A percentile compares a stretch with the other conserved stretches of the same genome.
phyloP scores from a whole-genome alignment of 2,888 invertebrate species.

The Rhamnusium bicolor region DNA sequence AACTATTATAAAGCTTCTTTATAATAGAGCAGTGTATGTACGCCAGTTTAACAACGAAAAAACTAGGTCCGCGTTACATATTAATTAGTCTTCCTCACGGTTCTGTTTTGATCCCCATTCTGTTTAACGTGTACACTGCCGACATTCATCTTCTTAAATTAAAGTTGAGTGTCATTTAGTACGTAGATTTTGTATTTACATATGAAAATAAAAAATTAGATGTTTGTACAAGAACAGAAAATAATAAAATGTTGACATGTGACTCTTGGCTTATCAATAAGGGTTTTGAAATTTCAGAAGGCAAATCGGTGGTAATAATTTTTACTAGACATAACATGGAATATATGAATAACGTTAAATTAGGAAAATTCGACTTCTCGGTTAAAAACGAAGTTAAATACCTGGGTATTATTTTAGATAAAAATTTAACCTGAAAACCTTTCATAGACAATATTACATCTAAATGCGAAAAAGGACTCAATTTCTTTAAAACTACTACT shows the following conservation, averaged over 20 bases:
- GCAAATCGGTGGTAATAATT: too few relatives aligned
- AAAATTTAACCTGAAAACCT: background rate
- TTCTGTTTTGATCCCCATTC: background rate
- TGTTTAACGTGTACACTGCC: background rate
- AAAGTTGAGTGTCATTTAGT: background rate
- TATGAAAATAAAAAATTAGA: too few relatives aligned
- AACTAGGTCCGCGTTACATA: background rate
- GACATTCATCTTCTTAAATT: background rate
- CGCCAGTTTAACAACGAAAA: background rate
- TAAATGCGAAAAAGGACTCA: slow-evolving; percentile 4
- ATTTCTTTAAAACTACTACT: background rate
- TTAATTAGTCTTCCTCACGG: background rate
- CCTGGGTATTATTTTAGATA: slow-evolving; percentile 3
- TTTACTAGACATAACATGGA: background rate
- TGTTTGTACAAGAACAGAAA: too few relatives aligned
- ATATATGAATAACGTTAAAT: background rate
- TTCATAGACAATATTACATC: background rate
- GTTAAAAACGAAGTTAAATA: background rate
- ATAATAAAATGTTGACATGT: background rate
- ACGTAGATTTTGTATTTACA: background rate
- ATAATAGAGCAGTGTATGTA: too few relatives aligned
- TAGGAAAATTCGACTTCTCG: too few relatives aligned
- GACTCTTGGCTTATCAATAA: background rate
- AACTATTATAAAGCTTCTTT: too few relatives aligned
- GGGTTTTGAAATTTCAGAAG: background rate